Conservation (phyloP, 1,140 invertebrate species). For the Aradophagus sp. region DNA sequence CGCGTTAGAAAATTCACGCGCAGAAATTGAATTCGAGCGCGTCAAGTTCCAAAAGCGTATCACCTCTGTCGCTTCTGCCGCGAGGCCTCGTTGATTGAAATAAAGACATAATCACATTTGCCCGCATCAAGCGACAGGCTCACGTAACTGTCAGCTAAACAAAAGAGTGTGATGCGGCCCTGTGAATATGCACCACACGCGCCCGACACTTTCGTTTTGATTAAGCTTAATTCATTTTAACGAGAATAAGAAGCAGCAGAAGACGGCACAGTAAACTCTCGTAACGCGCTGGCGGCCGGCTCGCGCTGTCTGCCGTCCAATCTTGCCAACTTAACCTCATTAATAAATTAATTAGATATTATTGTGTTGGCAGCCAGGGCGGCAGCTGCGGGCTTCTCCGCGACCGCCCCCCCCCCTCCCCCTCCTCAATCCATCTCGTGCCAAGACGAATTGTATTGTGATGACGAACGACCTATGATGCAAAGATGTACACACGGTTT, state of each 20-base stretch:
- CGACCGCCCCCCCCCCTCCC: conserved; percentile 20
- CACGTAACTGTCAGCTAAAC: conserved; percentile 25
- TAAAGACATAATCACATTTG: conserved; percentile 1
- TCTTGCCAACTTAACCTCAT: conserved; percentile 75
- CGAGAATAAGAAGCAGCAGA: conserved; percentile 61
- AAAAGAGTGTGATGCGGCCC: conserved; percentile 56
- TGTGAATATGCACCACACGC: conserved; percentile 61
- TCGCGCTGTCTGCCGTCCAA: conserved; percentile 73
- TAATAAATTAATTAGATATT: conserved; percentile 76
- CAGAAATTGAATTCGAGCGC: too few relatives aligned
- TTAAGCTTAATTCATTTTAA: conserved; percentile 70
- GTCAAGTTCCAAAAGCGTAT: too few relatives aligned
- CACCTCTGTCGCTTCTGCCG: too few relatives aligned
- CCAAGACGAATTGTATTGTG: conserved; percentile 36
- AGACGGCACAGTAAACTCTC: conserved; percentile 64
- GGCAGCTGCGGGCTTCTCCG: conserved; percentile 69
- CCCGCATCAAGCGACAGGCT: conserved; percentile 2
- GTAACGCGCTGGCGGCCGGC: conserved; percentile 62
- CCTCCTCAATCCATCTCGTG: conserved; percentile 22
- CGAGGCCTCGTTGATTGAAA: background rate
- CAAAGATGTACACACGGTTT: conserved; percentile 34
- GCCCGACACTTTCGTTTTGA: conserved; percentile 68
- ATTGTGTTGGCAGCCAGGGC: conserved; percentile 73
- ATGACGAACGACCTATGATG: conserved; percentile 58
- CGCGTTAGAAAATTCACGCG: too few relatives aligned